Conservation (phyloP, 2,113 vertebrate species). For the Uria lomvia region DNA sequence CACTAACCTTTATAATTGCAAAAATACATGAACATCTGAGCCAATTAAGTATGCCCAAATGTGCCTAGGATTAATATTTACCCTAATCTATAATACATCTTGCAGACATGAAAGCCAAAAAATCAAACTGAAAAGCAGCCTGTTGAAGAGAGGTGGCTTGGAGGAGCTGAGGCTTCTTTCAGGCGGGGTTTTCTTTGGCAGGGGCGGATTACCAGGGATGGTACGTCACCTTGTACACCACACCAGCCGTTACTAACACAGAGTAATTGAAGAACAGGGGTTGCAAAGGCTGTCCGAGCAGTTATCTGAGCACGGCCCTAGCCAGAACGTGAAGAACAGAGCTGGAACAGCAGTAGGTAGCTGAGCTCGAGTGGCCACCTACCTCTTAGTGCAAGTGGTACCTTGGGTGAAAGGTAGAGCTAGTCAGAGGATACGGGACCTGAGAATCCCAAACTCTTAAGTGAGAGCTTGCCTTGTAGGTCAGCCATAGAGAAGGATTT, state of each 20-base stretch:
- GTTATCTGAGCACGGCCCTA: not conserved
- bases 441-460: not conserved
- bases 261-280: not conserved
- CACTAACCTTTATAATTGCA: not conserved
- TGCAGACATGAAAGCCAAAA: not conserved
- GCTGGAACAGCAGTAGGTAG: not conserved
- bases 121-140: not conserved
- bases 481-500: not conserved
- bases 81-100: not conserved
- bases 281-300: not conserved
- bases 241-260: not conserved
- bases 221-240: no score
- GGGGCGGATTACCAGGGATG: not conserved
- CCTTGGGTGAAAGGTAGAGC: not conserved
- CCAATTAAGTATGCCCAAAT: not conserved
- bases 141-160: not conserved
- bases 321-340: no score
- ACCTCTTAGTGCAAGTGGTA: not conserved
- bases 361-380: fast-evolving
- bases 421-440: not conserved
- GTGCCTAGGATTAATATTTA: not conserved
- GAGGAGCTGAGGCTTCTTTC: not conserved
- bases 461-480: not conserved
- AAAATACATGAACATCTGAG: not conserved
- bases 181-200: not conserved